Evolutionary conservation across 2,888 invertebrate species (phyloP).

Genomic region (Eumacrocentrus americanus): DNA sequence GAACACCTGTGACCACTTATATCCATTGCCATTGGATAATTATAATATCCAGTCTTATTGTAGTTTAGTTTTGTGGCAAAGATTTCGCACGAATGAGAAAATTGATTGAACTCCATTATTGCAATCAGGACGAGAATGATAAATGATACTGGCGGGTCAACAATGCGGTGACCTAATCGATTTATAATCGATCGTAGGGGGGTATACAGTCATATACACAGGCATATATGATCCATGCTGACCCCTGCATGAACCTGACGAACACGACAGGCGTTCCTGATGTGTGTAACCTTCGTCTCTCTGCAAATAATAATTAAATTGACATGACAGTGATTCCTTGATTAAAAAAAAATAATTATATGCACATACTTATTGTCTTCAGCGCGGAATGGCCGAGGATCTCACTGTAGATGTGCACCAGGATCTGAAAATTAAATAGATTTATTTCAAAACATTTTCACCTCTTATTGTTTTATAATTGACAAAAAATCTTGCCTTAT

Average conservation of each 20-base stretch:
- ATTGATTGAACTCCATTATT: background rate
- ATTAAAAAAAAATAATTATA: no score
- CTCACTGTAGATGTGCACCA: no score
- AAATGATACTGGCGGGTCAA: constrained; percentile 34
- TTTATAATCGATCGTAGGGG: constrained; percentile 44
- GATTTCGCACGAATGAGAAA: background rate
- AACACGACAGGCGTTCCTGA: constrained; percentile 32
- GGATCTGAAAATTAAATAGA: no score
- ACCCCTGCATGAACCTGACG: constrained; percentile 40
- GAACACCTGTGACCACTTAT: background rate
- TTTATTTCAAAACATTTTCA: no score
- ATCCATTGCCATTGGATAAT: no score
- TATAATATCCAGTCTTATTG: no score
- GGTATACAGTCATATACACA: constrained; percentile 4
- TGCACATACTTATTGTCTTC: no score
- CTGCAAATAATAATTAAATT: background rate
- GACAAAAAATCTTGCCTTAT: no score
- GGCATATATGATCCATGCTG: constrained; percentile 39
- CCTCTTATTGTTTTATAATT: no score
- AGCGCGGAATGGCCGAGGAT: no score
- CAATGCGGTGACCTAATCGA: constrained; percentile 42
- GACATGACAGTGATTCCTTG: no score
- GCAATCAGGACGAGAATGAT: constrained; percentile 33
- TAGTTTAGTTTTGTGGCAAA: no score
- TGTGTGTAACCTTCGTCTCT: background rate